phyloP scores from a whole-genome alignment of 2,888 invertebrate species.

The Athripsodes cinereus region DNA sequence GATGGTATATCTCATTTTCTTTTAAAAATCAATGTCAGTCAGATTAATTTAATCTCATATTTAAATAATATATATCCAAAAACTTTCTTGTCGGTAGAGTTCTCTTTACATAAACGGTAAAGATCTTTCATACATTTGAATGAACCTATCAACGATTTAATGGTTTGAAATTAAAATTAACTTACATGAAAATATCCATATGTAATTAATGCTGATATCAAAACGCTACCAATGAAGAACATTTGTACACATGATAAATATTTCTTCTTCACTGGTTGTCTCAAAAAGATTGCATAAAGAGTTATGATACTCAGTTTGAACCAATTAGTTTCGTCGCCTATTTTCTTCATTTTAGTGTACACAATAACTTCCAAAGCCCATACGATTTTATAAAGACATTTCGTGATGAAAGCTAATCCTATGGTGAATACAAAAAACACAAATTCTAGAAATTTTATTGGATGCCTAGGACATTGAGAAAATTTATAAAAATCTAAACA shows the following conservation, averaged over 20 bases:
- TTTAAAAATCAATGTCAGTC: no score
- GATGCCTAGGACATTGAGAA: no score
- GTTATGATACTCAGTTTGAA: not conserved
- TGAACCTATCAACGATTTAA: no score
- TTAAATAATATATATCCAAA: no score
- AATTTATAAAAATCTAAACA: not conserved
- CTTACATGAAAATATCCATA: not conserved
- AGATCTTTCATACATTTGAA: no score
- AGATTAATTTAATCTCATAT: no score
- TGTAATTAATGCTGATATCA: not conserved
- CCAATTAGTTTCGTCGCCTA: not conserved
- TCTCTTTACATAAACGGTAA: no score
- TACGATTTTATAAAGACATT: not conserved
- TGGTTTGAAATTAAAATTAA: not conserved
- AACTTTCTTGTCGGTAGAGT: no score
- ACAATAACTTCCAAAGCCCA: not conserved
- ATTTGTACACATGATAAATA: not conserved
- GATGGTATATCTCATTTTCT: no score
- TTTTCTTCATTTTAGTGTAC: not conserved
- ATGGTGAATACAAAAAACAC: not conserved
- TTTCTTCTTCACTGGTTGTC: not conserved
- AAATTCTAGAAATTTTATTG: no score
- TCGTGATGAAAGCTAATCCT: not conserved
- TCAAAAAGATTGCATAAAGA: not conserved
- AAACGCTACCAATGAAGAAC: not conserved